phyloP scores from a whole-genome alignment of 2,888 invertebrate genomes.

The Drosophila mayaguana region DNA sequence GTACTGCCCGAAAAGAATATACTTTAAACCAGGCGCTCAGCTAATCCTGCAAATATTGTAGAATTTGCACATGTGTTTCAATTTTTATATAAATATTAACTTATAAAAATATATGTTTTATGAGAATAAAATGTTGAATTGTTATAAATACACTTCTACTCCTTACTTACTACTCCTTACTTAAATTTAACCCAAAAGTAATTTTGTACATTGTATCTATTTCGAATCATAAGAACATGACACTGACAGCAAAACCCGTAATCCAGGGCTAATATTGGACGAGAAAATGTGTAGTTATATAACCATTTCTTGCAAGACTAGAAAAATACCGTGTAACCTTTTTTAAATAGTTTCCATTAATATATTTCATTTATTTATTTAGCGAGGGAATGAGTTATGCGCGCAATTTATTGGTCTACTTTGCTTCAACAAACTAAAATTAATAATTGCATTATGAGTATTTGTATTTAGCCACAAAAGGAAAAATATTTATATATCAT shows the following conservation, averaged over 20 bases:
- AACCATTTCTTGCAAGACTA: neutral
- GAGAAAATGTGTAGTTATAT: conserved; percentile 11
- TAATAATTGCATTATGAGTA: too few relatives aligned
- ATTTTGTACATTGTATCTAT: conserved; percentile 33
- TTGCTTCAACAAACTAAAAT: neutral
- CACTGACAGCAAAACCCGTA: conserved; percentile 48
- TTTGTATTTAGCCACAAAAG: too few relatives aligned
- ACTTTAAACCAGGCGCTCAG: too few relatives aligned
- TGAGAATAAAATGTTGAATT: too few relatives aligned
- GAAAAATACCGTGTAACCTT: conserved; percentile 26
- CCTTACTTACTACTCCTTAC: too few relatives aligned
- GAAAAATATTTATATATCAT: too few relatives aligned
- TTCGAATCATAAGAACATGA: conserved; percentile 32
- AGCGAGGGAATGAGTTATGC: neutral
- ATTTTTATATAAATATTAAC: too few relatives aligned
- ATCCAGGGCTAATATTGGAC: conserved; percentile 37
- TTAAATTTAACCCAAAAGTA: conserved; percentile 27
- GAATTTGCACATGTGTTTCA: too few relatives aligned
- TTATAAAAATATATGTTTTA: too few relatives aligned
- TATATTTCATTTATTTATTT: neutral
- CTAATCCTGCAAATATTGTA: too few relatives aligned
- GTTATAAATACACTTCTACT: too few relatives aligned
- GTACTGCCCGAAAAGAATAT: too few relatives aligned
- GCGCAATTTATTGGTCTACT: neutral
- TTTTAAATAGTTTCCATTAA: neutral